Percentiles rank a stretch among this genome's conserved stretches.
Conservation (phyloP, 2,888 invertebrate genomes). For the Autographa pulchrina region DNA sequence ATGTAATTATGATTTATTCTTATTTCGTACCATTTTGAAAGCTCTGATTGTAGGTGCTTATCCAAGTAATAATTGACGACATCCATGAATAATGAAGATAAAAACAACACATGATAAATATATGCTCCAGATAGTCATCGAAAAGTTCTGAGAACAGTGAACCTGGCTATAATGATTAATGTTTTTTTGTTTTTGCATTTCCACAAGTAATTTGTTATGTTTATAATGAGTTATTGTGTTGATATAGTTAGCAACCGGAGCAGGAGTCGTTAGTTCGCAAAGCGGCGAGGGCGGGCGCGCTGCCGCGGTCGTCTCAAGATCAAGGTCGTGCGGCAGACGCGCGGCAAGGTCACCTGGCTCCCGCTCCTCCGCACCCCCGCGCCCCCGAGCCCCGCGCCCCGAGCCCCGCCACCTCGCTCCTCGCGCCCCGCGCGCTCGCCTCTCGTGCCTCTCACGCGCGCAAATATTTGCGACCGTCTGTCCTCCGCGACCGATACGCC, state of each 20-base stretch:
- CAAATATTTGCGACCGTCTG: conserved; percentile 89
- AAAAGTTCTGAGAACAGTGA: conserved; percentile 37
- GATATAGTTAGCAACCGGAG: conserved; percentile 67
- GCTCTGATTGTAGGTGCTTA: neutral
- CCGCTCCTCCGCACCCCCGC: conserved; percentile 56
- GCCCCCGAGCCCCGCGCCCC: conserved; percentile 55
- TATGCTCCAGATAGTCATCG: conserved; percentile 14
- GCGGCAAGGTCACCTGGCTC: conserved; percentile 83
- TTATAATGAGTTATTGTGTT: conserved; percentile 48
- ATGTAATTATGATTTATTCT: neutral
- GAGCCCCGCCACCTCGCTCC: conserved; percentile 32
- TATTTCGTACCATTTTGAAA: neutral
- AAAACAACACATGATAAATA: neutral
- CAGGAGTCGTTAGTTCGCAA: conserved; percentile 73
- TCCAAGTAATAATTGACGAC: neutral
- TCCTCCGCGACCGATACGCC: conserved; percentile 89
- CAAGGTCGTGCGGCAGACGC: conserved; percentile 87
- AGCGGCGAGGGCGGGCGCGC: conserved; percentile 69
- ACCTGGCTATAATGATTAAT: conserved; percentile 36
- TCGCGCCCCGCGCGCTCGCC: conserved; percentile 63
- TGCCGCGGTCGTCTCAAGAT: conserved; percentile 88
- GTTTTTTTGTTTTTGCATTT: conserved; percentile 26
- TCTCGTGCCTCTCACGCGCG: conserved; percentile 77
- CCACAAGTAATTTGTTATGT: conserved; percentile 43
- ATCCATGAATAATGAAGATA: conserved; percentile 5